phyloP scores from a whole-genome alignment of 2,113 vertebrate genomes.

The Cyphomyrus discorhynchus region DNA sequence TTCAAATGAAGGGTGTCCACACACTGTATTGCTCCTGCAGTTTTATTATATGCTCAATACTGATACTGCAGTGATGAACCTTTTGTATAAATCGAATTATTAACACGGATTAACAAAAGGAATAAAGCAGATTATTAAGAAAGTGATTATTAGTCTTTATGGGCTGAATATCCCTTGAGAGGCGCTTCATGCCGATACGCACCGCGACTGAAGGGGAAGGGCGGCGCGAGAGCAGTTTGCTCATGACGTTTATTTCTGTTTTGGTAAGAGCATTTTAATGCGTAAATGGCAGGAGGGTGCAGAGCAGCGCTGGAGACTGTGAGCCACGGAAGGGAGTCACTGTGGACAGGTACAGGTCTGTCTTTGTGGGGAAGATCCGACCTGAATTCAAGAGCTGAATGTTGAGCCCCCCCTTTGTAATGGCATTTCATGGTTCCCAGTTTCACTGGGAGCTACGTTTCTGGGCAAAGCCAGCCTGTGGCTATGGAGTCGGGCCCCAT shows the following conservation, averaged over 20 bases:
- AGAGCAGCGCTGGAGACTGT: background rate
- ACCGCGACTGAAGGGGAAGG: background rate
- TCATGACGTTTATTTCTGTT: background rate
- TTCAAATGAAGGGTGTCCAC: background rate
- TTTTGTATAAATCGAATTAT: background rate
- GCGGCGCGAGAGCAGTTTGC: background rate
- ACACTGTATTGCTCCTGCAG: background rate
- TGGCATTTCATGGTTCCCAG: background rate
- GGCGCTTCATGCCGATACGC: background rate
- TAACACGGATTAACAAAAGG: background rate
- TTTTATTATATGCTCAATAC: background rate
- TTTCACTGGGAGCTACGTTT: background rate
- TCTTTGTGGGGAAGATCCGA: too few relatives aligned
- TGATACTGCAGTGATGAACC: background rate
- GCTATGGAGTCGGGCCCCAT: background rate
- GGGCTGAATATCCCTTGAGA: background rate
- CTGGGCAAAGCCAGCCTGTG: background rate
- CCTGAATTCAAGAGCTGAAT: background rate
- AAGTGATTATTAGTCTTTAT: background rate
- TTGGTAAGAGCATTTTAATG: background rate
- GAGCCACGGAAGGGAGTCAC: background rate
- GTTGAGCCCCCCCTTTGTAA: background rate
- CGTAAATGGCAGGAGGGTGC: background rate
- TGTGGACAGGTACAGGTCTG: background rate
- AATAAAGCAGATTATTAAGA: conserved; percentile 1